These are phyloP conservation scores for Folsomia manolachei DNA, from an alignment of 2,888 invertebrate genomes.

Conservation along the genomic window DNA sequence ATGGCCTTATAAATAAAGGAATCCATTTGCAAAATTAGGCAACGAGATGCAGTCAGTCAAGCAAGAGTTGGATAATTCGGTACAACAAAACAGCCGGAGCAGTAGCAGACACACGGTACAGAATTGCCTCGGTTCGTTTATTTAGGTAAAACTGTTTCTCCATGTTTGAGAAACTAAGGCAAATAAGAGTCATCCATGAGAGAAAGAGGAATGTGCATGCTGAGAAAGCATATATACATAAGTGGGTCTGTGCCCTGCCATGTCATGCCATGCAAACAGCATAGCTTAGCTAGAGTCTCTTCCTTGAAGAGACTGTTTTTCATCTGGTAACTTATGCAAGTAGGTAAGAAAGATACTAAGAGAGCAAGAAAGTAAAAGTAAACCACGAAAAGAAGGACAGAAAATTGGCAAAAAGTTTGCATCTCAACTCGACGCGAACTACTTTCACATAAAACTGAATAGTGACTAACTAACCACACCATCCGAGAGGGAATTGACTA, in stretches of 20 bases:
- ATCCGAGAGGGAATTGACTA: neutral
- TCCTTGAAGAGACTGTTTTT: no score
- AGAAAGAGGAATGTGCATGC: neutral
- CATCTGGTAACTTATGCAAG: neutral
- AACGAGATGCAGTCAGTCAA: conserved; percentile 4
- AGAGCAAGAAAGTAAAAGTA: conserved; percentile 7
- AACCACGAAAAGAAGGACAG: conserved; percentile 1
- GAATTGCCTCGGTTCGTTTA: neutral
- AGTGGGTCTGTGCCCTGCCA: neutral
- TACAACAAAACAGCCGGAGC: neutral
- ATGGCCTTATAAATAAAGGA: conserved; percentile 2
- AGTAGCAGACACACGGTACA: neutral
- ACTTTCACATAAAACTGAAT: neutral
- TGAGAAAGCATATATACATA: neutral
- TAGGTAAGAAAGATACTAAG: no score
- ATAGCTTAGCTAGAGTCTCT: no score
- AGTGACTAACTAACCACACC: conserved; percentile 1
- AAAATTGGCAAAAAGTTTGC: conserved; percentile 1
- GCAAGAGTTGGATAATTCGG: conserved; percentile 7
- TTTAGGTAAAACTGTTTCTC: neutral
- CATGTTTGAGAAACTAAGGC: neutral
- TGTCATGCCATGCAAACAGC: no score
- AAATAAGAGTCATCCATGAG: no score
- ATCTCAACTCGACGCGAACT: neutral
- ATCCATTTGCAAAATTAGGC: conserved; percentile 8